A percentile compares a stretch with the other conserved stretches of the same genome.
Evolutionary conservation across 2,888 invertebrate genomes (phyloP).

Genomic region (Drosophila stalkeri): DNA sequence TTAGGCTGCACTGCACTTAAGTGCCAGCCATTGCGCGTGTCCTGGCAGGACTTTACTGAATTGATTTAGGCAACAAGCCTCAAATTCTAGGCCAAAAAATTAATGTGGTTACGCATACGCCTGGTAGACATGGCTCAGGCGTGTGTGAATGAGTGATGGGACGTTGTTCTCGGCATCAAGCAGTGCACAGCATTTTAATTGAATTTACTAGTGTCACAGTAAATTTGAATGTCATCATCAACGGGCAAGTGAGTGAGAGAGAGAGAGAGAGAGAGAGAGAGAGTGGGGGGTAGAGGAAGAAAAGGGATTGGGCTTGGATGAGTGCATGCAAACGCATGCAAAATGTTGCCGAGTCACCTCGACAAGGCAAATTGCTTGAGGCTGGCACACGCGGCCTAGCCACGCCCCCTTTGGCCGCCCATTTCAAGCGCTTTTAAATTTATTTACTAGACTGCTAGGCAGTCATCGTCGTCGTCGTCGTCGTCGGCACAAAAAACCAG

Average conservation of each 20-base stretch:
- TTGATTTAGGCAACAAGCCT: conserved; percentile 50
- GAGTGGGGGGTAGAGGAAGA: too few relatives aligned
- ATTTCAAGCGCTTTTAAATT: conserved; percentile 67
- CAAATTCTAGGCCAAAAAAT: conserved; percentile 42
- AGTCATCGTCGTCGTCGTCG: conserved; percentile 27
- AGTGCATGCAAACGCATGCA: conserved; percentile 20
- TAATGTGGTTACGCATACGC: conserved; percentile 46
- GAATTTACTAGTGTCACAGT: conserved; percentile 74
- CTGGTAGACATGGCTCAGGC: neutral
- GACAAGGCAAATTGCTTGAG: conserved; percentile 59
- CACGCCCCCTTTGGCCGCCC: conserved; percentile 45
- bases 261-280: neutral
- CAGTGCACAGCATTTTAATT: conserved; percentile 71
- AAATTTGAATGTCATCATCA: conserved; percentile 74
- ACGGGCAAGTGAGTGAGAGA: neutral
- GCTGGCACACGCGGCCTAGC: conserved; percentile 22
- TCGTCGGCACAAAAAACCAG: conserved; percentile 29
- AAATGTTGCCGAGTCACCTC: conserved; percentile 64
- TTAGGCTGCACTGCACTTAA: conserved; percentile 55
- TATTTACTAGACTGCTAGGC: conserved; percentile 66
- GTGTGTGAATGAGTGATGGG: neutral
- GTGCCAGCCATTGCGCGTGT: conserved; percentile 36
- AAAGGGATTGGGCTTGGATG: neutral
- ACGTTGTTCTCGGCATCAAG: conserved; percentile 16
- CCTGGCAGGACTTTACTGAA: conserved; percentile 9